Percentiles rank a stretch among this genome's conserved stretches.
Evolutionary conservation across 2,797 vertebrate genomes (phyloP).

Genomic region (Sebastes cheni): DNA sequence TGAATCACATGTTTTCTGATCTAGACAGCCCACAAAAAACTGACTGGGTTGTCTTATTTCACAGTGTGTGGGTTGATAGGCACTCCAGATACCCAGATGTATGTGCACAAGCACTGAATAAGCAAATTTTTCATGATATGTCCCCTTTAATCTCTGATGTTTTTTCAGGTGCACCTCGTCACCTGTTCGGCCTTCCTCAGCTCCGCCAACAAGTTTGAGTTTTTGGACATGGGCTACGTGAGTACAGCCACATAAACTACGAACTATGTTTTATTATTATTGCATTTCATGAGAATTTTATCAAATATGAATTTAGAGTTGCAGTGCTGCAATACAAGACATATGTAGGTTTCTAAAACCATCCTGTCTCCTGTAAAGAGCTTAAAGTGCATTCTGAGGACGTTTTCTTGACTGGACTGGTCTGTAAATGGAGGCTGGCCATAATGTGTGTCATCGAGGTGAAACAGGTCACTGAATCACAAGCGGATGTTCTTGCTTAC

Average conservation of each 20-base stretch:
- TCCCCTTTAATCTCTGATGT: constrained; percentile 3
- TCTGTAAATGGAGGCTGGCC: constrained; percentile 27
- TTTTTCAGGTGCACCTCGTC: constrained; percentile 87
- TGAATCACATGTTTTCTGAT: no score
- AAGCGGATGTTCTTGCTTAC: constrained; percentile 37
- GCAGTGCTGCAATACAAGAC: neutral
- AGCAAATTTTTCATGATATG: no score
- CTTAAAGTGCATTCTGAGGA: neutral
- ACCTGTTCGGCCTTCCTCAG: constrained; percentile 92
- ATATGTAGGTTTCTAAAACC: neutral
- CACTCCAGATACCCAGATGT: no score
- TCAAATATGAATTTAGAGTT: neutral
- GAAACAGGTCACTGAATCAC: constrained; percentile 31
- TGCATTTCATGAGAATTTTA: neutral
- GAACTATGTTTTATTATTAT: neutral
- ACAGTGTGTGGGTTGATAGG: no score
- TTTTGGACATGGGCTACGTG: constrained; percentile 93
- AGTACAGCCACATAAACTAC: constrained; percentile 67
- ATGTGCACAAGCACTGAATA: no score
- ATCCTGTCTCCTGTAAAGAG: neutral
- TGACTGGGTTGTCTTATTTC: no score
- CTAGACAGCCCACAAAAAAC: no score
- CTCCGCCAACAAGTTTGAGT: constrained; percentile 92
- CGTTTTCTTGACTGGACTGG: constrained; percentile 9
- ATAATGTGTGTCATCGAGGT: constrained; percentile 26